phyloP scores from a whole-genome alignment of 2,888 invertebrate genomes.

The Caradrina kadenii region DNA sequence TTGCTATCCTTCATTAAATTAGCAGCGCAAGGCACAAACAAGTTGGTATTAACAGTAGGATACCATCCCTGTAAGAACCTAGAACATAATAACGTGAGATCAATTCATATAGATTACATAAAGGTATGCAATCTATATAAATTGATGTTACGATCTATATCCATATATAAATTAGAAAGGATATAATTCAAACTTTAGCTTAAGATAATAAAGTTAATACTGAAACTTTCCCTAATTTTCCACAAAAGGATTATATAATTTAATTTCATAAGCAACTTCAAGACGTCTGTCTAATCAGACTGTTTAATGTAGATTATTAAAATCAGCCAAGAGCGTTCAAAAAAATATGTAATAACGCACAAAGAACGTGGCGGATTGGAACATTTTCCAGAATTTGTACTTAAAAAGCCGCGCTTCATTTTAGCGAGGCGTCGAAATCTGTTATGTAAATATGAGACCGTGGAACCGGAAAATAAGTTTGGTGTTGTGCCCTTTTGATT shows the following conservation, averaged over 20 bases:
- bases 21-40: slow-evolving; percentile 29
- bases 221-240: slow-evolving; percentile 16
- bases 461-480: slow-evolving; percentile 81
- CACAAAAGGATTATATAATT: slow-evolving; percentile 26
- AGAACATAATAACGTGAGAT: background rate
- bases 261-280: slow-evolving; percentile 15
- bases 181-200: slow-evolving; percentile 2
- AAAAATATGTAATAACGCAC: slow-evolving; percentile 48
- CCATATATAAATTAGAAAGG: slow-evolving; percentile 2
- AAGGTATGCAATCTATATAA: too few relatives aligned
- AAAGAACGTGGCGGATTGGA: slow-evolving; percentile 34
- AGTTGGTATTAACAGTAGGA: slow-evolving; percentile 17
- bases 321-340: slow-evolving; percentile 30
- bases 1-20: slow-evolving; percentile 63
- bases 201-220: slow-evolving; percentile 12
- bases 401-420: slow-evolving; percentile 66
- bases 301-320: slow-evolving; percentile 43
- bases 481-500: slow-evolving; percentile 73
- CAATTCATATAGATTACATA: background rate
- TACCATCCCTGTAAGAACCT: slow-evolving; percentile 3
- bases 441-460: slow-evolving; percentile 79
- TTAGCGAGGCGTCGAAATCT: slow-evolving; percentile 67
- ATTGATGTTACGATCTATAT: too few relatives aligned
- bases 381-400: slow-evolving; percentile 62
- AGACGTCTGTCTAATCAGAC: slow-evolving; percentile 25